Percentiles rank a stretch among this genome's conserved stretches.
phyloP scores from a whole-genome alignment of 1,140 invertebrate genomes.

The Odontomachus brunneus region DNA sequence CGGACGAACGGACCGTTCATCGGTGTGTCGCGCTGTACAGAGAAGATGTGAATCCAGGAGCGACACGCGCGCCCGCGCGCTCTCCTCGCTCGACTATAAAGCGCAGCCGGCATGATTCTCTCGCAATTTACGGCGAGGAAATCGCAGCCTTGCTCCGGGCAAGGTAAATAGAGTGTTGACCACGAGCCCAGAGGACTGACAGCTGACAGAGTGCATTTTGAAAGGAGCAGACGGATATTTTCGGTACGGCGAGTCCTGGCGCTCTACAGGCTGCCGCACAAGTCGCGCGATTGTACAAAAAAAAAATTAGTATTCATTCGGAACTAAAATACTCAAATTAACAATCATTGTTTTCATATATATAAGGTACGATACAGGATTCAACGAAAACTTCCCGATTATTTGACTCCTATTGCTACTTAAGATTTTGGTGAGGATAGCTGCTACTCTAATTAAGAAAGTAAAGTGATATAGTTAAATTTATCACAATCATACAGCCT shows the following conservation, averaged over 20 bases:
- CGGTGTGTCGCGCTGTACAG: conserved; percentile 35
- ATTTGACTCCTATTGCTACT: too few species aligned
- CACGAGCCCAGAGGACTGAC: conserved; percentile 54
- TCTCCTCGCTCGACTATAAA: conserved; percentile 50
- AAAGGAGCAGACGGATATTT: conserved; percentile 27
- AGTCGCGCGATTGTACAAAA: too few species aligned
- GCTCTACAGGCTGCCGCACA: not conserved
- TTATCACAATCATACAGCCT: too few species aligned
- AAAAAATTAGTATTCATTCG: too few species aligned
- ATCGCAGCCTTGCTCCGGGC: conserved; percentile 82
- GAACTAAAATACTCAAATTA: too few species aligned
- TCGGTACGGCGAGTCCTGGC: conserved; percentile 11
- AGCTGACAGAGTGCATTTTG: conserved; percentile 41
- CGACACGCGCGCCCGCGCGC: not conserved
- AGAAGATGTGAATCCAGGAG: conserved; percentile 45
- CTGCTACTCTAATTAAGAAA: too few species aligned
- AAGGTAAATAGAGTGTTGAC: conserved; percentile 79
- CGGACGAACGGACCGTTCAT: not conserved
- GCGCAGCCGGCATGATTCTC: conserved; percentile 67
- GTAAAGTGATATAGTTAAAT: too few species aligned
- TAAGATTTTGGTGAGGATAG: too few species aligned
- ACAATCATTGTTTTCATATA: too few species aligned
- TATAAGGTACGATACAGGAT: too few species aligned
- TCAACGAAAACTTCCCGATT: too few species aligned
- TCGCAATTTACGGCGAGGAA: conserved; percentile 79